Conservation (phyloP, 1,140 invertebrate genomes). For the Planococcus citri region DNA sequence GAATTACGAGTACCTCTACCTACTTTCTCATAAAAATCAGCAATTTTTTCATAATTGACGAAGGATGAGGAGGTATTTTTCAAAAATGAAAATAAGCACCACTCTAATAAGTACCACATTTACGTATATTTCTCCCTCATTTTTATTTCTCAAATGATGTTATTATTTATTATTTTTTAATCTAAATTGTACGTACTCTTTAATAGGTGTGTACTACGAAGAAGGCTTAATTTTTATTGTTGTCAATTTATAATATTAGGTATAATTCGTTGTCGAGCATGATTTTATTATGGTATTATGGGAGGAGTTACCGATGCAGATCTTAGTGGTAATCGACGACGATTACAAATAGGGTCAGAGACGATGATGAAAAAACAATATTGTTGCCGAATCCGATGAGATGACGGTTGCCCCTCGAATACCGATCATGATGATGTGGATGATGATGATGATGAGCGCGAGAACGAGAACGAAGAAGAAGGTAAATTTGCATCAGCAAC, state of each 20-base stretch:
- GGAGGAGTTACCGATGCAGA: conserved; percentile 19
- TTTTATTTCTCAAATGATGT: too few relatives aligned
- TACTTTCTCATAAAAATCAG: too few relatives aligned
- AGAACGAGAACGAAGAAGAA: neutral
- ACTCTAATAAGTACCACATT: too few relatives aligned
- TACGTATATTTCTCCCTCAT: too few relatives aligned
- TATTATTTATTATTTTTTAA: too few relatives aligned
- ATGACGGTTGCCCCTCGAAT: neutral
- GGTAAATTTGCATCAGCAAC: conserved; percentile 17
- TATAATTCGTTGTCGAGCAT: neutral
- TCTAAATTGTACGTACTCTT: too few relatives aligned
- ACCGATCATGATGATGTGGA: neutral
- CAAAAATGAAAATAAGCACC: too few relatives aligned
- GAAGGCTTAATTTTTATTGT: conserved; percentile 1
- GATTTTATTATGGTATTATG: conserved; percentile 19
- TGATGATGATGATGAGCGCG: neutral
- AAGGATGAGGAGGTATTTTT: too few relatives aligned
- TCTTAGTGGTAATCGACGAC: neutral
- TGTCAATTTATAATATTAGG: conserved; percentile 14
- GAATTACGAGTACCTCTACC: too few relatives aligned
- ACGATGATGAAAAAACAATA: neutral
- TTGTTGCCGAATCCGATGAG: too few relatives aligned
- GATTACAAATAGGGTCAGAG: neutral
- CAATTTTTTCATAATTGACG: too few relatives aligned
- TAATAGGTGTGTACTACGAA: too few relatives aligned